Conservation (phyloP, 2,797 vertebrate species). For the Pipistrellus nathusii region DNA sequence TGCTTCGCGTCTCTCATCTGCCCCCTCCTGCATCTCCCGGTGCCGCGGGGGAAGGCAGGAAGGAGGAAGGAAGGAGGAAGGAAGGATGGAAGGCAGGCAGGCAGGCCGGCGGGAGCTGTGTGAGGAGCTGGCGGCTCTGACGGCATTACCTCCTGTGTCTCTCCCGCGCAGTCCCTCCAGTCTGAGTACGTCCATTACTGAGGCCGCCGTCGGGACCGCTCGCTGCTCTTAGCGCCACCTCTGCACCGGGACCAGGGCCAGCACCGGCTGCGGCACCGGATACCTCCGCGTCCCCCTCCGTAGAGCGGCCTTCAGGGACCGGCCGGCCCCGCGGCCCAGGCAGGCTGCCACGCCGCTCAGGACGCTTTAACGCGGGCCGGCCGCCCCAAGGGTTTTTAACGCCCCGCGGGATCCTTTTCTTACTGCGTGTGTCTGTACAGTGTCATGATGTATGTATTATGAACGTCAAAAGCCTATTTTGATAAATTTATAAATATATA, state of each 20-base stretch:
- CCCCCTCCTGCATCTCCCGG: neutral
- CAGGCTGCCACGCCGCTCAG: conserved; percentile 79
- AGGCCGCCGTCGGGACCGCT: conserved; percentile 87
- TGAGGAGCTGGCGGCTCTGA: neutral
- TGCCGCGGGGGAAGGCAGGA: too few relatives aligned
- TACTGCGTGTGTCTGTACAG: conserved; percentile 85
- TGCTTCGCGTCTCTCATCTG: neutral
- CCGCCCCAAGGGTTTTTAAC: conserved; percentile 83
- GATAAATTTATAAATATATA: conserved; percentile 85
- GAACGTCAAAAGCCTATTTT: conserved; percentile 86
- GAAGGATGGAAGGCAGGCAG: too few relatives aligned
- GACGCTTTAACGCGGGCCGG: conserved; percentile 79
- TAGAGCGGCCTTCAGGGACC: conserved; percentile 62
- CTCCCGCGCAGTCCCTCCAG: conserved; percentile 94
- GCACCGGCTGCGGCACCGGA: neutral
- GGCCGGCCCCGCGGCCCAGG: conserved; percentile 31
- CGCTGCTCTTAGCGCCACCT: conserved; percentile 60
- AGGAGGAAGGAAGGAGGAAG: too few relatives aligned
- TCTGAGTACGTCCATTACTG: conserved; percentile 95
- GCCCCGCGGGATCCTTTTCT: conserved; percentile 84
- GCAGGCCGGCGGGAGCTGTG: neutral
- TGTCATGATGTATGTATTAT: conserved; percentile 86
- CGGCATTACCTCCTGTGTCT: conserved; percentile 86
- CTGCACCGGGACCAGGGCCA: too few relatives aligned
- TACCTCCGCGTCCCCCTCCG: conserved; percentile 46